Evolutionary conservation across 2,113 vertebrate species (phyloP).

Genomic region (Setophaga petechia): DNA sequence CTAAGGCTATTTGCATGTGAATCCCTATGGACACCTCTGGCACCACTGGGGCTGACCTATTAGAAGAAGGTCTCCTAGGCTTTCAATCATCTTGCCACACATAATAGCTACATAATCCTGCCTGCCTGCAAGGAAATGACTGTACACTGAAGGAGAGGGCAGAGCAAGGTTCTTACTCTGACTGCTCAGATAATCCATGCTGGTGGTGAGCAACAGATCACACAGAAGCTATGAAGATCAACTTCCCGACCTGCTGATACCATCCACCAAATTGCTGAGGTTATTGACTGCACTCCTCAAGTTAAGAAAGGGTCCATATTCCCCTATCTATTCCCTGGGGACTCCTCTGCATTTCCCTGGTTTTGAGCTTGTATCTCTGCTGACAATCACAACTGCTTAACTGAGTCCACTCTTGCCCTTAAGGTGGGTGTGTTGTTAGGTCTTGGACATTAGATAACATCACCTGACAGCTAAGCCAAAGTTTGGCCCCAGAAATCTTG

Average conservation of each 20-base stretch:
- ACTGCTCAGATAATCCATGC: background rate
- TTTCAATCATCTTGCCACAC: constrained; percentile 60
- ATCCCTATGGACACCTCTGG: constrained; percentile 66
- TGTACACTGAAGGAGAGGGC: constrained; percentile 24
- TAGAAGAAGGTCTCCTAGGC: constrained; percentile 61
- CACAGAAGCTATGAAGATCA: background rate
- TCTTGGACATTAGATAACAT: background rate
- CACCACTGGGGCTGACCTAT: constrained; percentile 51
- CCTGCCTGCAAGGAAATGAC: constrained; percentile 48
- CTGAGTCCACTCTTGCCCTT: background rate
- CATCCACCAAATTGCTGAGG: background rate
- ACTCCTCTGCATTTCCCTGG: background rate
- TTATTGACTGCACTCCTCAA: background rate
- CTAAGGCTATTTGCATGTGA: constrained; percentile 78
- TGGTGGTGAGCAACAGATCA: background rate
- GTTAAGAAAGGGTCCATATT: background rate
- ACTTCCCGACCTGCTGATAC: background rate
- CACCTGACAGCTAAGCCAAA: background rate
- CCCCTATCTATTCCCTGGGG: accelerated
- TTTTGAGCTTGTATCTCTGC: background rate
- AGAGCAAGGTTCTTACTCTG: background rate
- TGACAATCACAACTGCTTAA: background rate
- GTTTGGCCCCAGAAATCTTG: background rate
- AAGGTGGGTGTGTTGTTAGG: background rate
- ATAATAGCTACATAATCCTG: constrained; percentile 65